Evolutionary conservation across 2,797 vertebrate species (phyloP).

Genomic region (Phrynocephalus guinanensis): DNA sequence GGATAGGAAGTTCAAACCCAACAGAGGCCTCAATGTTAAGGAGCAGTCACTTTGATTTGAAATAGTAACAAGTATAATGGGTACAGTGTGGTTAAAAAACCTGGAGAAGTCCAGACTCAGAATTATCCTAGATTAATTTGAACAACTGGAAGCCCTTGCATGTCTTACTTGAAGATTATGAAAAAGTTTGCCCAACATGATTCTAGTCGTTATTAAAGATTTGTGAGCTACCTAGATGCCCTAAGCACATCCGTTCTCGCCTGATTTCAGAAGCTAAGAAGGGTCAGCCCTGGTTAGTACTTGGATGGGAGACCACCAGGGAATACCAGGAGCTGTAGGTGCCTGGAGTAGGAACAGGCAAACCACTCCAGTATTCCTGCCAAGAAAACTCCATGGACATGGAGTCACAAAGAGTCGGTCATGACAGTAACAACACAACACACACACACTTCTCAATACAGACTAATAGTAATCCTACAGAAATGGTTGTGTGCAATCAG

Average conservation of each 20-base stretch:
- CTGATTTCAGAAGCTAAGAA: too few relatives aligned
- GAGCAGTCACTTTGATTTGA: constrained; percentile 54
- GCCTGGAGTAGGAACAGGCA: too few relatives aligned
- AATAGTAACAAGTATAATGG: constrained; percentile 61
- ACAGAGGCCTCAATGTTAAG: too few relatives aligned
- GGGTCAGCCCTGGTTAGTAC: too few relatives aligned
- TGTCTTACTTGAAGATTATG: constrained; percentile 49
- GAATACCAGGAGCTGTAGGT: too few relatives aligned
- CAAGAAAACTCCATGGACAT: too few relatives aligned
- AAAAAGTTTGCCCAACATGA: background rate
- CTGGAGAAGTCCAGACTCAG: background rate
- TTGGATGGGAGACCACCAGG: too few relatives aligned
- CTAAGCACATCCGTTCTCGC: too few relatives aligned
- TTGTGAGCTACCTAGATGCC: too few relatives aligned
- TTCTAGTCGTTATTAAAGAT: constrained; percentile 1
- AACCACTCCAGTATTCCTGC: background rate
- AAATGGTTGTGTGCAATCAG: background rate
- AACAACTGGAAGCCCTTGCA: background rate
- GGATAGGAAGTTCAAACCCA: background rate
- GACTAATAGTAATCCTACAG: background rate
- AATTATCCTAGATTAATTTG: background rate
- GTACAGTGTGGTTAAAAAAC: background rate
- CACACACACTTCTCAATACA: background rate
- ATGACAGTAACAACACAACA: too few relatives aligned
- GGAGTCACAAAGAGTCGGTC: too few relatives aligned